Evolutionary conservation across 2,797 vertebrate species (phyloP), one percentile per base, ranked within the genome.

Genomic region (Microctenopoma steveboyesi): DNA sequence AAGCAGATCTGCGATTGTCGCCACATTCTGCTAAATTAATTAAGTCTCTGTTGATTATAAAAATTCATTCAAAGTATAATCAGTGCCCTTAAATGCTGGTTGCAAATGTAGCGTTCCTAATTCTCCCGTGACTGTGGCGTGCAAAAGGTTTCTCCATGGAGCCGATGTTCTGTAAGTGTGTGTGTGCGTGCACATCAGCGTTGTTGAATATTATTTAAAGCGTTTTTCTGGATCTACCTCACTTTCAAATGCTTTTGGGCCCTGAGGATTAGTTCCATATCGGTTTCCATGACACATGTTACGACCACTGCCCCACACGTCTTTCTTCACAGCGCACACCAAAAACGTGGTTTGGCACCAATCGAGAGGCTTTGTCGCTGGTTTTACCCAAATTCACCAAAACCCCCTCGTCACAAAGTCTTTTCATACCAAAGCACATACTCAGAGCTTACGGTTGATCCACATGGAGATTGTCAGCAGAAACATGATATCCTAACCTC

Each of bases 271-370:
- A 82, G 65, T 65, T 78, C 61, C 72, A 51, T 83, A 80, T 84
- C 78, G 79, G 69, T 78, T 86, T 84, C 70, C 64, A 52, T 25
- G 78, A 66, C 76, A 27, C 64, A 61, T 55, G 53, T 61, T 14
- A 37, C 5, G 54, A 45, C 47, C 49, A n/a, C 50, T 18, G 42
- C 33, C 40, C 33, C 33, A 35, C 14, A 7, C 28, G n/a, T 33
- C 71, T 72, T 80, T 79, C 49, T 56, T 67, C 55, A 1, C 2
- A 43, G 42, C 66, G 37, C 66, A 67, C 64, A 81, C 63, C 52
- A 14, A 74, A 49, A 78, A 80, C 82, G 68, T 90, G 88, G 59
- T 72, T 74, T 90, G 91, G 88, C 86, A 73, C 47, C 48, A 59
- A 65, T 16, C n/a, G 22, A 18, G 39, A 51, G 64, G 83, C 86